Evolutionary conservation across 2,113 vertebrate genomes (phyloP).

Genomic region (Psilopogon haemacephalus): DNA sequence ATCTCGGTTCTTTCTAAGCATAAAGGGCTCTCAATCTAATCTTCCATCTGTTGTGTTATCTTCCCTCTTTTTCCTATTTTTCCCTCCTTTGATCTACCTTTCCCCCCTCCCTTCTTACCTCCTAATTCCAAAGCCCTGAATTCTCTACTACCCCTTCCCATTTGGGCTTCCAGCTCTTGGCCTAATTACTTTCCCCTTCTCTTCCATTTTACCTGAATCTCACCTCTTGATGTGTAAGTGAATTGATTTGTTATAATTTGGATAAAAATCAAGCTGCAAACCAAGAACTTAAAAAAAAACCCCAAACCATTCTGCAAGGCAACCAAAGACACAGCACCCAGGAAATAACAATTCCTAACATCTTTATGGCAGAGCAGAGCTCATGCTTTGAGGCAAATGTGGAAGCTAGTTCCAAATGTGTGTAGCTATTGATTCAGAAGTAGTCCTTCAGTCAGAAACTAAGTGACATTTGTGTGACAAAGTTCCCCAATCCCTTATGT

Average conservation of each 20-base stretch:
- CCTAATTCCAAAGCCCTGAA: background rate
- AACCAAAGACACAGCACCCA: background rate
- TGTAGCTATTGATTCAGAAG: background rate
- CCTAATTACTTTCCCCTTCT: no score
- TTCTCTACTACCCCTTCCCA: background rate
- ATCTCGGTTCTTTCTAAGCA: background rate
- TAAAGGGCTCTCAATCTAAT: background rate
- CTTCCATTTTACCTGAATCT: background rate
- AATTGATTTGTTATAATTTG: background rate
- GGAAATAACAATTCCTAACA: background rate
- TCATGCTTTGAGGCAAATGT: background rate
- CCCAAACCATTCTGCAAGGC: background rate
- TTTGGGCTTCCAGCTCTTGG: background rate
- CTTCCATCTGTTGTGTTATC: background rate
- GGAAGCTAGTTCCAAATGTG: background rate
- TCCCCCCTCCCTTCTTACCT: background rate
- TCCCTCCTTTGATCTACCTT: background rate
- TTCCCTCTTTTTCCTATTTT: background rate
- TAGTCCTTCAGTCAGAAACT: background rate
- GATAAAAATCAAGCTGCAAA: background rate
- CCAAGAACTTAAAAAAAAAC: background rate
- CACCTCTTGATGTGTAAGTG: background rate
- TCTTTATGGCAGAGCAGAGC: background rate
- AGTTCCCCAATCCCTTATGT: background rate
- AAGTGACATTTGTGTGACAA: background rate